Evolutionary conservation across 2,797 vertebrate genomes (phyloP), one percentile per base, ranked within the genome.

Genomic region (Spheniscus humboldti): DNA sequence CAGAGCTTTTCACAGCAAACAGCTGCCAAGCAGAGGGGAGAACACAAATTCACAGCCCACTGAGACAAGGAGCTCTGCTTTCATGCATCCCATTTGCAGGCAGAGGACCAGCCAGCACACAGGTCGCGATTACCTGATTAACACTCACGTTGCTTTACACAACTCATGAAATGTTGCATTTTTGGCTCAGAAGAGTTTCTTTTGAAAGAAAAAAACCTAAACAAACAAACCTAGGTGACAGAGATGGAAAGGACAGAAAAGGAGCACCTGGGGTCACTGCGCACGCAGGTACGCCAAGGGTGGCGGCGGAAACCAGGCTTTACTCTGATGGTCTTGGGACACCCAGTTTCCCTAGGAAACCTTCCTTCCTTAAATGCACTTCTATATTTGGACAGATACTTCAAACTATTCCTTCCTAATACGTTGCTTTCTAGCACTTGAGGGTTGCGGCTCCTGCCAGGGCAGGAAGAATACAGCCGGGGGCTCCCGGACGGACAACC

Each of bases 191-290:
- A 31, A 27, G 5, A 55, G 31, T 25, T 37, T 55, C 4, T 23
- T 53, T 25, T 11, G 23, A 43, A 66, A 43, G 6, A 7, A 53
- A 14, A 35, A 27, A n/a, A 14, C 4, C 9, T 24, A 17, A n/a
- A 6, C 41, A 41, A 48, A 12, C 48, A 33, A 56, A 33, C 13
- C 7, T 10, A 18, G 30, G 22, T 12, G 24, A 27, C 50, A 12
- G 7, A 28, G 9, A 7, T 0, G 0, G 33, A 56, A 48, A 62
- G 35, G 12, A 3, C 0, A 17, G 25, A 23, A 67, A 76, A 35
- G 14, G 15, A 41, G 47, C 47, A 63, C 9, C n/a, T 5, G 18
- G 17, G 23, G 41, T n/a, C 33, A 25, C 19, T 3, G 18, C 2
- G 3, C 48, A 23, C 0, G 2, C 39, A 47, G 30, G n/a, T 2